Evolutionary conservation across 2,113 vertebrate species (phyloP), one percentile per base, ranked within the genome.

Genomic region (Gobiocypris rarus): DNA sequence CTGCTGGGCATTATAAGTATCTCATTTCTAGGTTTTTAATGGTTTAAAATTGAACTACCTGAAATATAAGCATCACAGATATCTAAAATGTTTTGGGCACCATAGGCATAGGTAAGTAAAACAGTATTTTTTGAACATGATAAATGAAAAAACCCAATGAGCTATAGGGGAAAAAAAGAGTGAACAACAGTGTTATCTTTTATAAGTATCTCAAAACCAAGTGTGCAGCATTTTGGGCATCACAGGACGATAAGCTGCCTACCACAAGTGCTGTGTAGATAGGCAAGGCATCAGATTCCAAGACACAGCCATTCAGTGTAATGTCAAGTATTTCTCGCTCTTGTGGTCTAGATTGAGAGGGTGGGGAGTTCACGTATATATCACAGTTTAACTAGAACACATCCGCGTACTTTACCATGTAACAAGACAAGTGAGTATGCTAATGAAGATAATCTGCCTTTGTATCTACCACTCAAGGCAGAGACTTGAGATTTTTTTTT

Each of bases 311-410:
- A 15, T 41, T 22, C 17, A 41, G 1, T 24, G 22, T 15, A 77
- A 22, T 15, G 75, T 59, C 54, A 24, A 77, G 11, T 59, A 4
- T 2, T 15, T 22, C 17, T 56, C 1, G 75, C 19, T 45, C 38
- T 61, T 78, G 76, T 45, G 76, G 76, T 78, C 4, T 43, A 63
- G 56, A 63, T 78, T 63, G 76, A 63, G 76, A 78, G 5, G 76
- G 76, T 78, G 76, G 76, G 76, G 76, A 78, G 38, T 78, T 78
- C 76, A 78, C 76, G 15, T 17, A 78, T 63, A 38, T 0, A 19
- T 63, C 56, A 17, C n/a, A 19, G 13, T 19, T 45, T 45, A 43
- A 43, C 54, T 11, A 78, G 14, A 78, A 78, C 76, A 26, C 54
- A 17, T 43, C 56, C 24, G 4, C 14, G 13, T 78, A 78, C 76